Evolutionary conservation across 2,797 vertebrate genomes (phyloP).

Genomic region (Pseudochirops cupreus): DNA sequence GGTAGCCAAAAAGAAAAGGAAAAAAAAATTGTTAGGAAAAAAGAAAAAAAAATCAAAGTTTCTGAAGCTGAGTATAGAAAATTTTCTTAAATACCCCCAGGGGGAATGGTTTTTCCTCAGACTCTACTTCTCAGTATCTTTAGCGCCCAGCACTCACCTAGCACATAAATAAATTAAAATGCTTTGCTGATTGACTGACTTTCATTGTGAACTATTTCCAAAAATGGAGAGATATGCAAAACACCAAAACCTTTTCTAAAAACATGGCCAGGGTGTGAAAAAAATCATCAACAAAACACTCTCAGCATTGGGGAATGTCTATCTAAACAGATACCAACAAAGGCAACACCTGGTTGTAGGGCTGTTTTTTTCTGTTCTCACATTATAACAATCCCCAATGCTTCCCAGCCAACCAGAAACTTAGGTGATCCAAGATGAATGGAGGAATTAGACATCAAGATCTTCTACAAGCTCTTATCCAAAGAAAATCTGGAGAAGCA

Average conservation of each 20-base stretch:
- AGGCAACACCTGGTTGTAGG: not conserved
- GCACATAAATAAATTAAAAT: not conserved
- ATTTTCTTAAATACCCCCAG: not conserved
- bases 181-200: not conserved
- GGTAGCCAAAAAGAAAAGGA: not conserved
- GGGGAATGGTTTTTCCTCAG: not conserved
- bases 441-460: not conserved
- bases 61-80: not conserved
- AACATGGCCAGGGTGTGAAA: slow-evolving; percentile 31
- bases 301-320: slow-evolving; percentile 37
- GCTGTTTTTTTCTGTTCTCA: slow-evolving; percentile 30
- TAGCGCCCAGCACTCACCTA: not conserved
- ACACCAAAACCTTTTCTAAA: slow-evolving; percentile 15
- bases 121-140: not conserved
- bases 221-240: not conserved
- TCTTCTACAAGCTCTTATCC: not conserved
- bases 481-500: slow-evolving; percentile 33
- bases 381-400: not conserved
- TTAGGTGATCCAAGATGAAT: not conserved
- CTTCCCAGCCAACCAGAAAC: not conserved
- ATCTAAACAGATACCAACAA: slow-evolving; percentile 41
- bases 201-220: slow-evolving; percentile 43
- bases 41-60: not conserved
- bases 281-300: not conserved
- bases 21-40: not conserved